phyloP scores from a whole-genome alignment of 2,797 vertebrate species.

The Amblyraja radiata region DNA sequence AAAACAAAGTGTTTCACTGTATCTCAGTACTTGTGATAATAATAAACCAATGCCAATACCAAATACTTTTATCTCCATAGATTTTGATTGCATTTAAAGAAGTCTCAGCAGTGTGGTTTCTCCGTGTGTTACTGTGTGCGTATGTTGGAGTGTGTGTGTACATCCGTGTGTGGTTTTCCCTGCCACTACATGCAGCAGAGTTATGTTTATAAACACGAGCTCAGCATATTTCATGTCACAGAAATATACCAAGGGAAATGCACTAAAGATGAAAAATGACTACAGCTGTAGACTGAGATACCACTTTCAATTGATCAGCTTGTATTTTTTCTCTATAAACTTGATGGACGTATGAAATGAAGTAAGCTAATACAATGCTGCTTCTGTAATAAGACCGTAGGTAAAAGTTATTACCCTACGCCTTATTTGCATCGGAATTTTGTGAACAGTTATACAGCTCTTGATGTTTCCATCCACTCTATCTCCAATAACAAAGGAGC shows the following conservation, averaged over 20 bases:
- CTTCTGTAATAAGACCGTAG: constrained; percentile 47
- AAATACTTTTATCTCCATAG: background rate
- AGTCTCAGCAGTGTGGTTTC: background rate
- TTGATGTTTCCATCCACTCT: constrained; percentile 49
- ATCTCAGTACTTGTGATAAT: too few species aligned
- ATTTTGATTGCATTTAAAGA: background rate
- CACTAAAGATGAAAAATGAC: constrained; percentile 51
- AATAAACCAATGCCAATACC: too few species aligned
- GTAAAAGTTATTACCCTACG: constrained; percentile 45
- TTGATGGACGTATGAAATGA: constrained; percentile 57
- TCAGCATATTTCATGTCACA: constrained; percentile 28
- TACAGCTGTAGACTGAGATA: constrained; percentile 44
- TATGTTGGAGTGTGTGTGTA: too few species aligned
- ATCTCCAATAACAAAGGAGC: background rate
- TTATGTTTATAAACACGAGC: constrained; percentile 31
- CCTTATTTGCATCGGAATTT: constrained; percentile 49
- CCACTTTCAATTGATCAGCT: constrained; percentile 45
- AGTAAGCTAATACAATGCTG: constrained; percentile 50
- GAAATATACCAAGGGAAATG: constrained; percentile 42
- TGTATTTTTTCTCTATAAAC: constrained; percentile 52
- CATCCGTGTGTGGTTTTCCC: background rate
- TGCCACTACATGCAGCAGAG: constrained; percentile 14
- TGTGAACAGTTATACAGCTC: constrained; percentile 61
- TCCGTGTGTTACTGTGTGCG: too few species aligned
- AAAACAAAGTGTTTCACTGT: too few species aligned